phyloP scores from a whole-genome alignment of 2,888 invertebrate genomes.

The Teleiodes luculella region DNA sequence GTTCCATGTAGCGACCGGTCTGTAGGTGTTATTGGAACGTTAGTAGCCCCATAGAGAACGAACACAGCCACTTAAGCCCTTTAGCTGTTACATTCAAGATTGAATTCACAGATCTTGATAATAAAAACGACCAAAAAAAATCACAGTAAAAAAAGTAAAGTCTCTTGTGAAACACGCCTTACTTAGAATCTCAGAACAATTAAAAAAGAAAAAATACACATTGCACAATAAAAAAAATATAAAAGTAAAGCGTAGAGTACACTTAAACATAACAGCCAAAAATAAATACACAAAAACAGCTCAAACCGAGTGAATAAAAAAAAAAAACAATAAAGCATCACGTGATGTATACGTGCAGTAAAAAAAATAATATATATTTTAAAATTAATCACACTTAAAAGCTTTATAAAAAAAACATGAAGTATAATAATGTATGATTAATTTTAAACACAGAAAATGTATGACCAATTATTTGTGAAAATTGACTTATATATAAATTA shows the following conservation, averaged over 20 bases:
- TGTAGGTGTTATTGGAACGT: constrained; percentile 35
- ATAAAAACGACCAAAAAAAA: constrained; percentile 22
- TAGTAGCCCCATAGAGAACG: constrained; percentile 68
- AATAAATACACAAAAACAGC: background rate
- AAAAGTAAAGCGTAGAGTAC: background rate
- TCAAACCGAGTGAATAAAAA: background rate
- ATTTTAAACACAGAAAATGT: no score
- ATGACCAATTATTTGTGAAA: no score
- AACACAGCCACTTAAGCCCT: constrained; percentile 74
- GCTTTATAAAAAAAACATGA: no score
- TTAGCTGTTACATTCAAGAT: constrained; percentile 64
- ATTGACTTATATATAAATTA: no score
- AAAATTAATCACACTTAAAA: background rate
- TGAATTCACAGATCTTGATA: constrained; percentile 17
- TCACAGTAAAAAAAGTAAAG: constrained; percentile 20
- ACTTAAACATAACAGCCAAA: constrained; percentile 10
- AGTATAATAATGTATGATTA: no score
- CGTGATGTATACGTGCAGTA: background rate
- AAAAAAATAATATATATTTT: no score
- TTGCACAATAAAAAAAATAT: background rate
- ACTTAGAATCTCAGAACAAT: constrained; percentile 5
- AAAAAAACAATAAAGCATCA: background rate
- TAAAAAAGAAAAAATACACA: background rate
- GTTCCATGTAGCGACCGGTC: constrained; percentile 25
- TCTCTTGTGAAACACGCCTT: constrained; percentile 26